Percentiles rank a stretch among this genome's conserved stretches.
Conservation (phyloP, 1,140 invertebrate species). For the Dreissena rostriformis region DNA sequence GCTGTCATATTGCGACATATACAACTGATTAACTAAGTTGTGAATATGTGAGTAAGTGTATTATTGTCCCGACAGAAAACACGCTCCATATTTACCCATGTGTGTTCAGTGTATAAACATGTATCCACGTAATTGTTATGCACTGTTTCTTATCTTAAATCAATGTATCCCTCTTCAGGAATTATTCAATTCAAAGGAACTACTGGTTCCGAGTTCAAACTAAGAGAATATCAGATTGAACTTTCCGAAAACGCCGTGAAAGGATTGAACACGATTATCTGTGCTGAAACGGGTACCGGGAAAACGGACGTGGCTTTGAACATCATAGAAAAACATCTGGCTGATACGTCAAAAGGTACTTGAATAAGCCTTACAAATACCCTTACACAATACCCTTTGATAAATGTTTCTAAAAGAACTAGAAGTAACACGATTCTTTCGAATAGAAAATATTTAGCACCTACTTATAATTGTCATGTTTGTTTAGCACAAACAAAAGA, state of each 20-base stretch:
- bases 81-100: no score
- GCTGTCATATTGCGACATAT: no score
- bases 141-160: no score
- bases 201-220: not conserved
- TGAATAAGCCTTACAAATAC: not conserved
- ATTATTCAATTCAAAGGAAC: no score
- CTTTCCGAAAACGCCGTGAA: slow-evolving; percentile 55
- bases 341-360: not conserved
- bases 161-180: no score
- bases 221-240: slow-evolving; percentile 45
- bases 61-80: no score
- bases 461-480: not conserved
- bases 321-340: slow-evolving; percentile 64
- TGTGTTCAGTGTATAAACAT: no score
- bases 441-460: not conserved
- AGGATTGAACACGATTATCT: slow-evolving; percentile 58
- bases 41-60: no score
- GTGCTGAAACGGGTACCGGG: slow-evolving; percentile 71
- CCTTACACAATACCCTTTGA: not conserved
- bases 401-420: not conserved
- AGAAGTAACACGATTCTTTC: no score
- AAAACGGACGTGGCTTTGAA: slow-evolving; percentile 72
- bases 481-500: not conserved
- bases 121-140: no score
- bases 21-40: no score